phyloP scores from a whole-genome alignment of 2,113 vertebrate species.

The Dicaeum eximium region DNA sequence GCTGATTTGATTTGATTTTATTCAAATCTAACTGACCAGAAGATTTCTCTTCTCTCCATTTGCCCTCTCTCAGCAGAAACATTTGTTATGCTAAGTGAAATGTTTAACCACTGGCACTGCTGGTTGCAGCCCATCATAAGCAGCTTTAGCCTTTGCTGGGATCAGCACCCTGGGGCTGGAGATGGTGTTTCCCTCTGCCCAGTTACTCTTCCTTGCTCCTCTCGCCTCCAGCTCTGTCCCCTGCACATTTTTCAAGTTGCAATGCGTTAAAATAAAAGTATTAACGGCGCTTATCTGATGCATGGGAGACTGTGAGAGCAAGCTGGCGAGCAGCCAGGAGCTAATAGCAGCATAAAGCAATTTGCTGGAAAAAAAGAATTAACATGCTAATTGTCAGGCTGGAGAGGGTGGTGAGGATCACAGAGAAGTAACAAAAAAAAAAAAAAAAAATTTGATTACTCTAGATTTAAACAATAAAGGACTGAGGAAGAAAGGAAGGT shows the following conservation, averaged over 20 bases:
- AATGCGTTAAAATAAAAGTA: not conserved
- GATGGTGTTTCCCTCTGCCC: not conserved
- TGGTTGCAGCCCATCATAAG: not conserved
- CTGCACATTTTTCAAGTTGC: not conserved
- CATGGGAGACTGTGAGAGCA: not conserved
- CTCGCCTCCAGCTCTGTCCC: not conserved
- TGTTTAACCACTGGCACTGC: not conserved
- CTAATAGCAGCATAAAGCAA: constrained; percentile 61
- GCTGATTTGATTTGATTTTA: not conserved
- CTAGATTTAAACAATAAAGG: not conserved
- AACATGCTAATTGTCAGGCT: constrained; percentile 62
- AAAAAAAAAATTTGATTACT: not conserved
- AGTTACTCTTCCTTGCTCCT: not conserved
- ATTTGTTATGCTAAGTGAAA: not conserved
- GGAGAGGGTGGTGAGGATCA: constrained; percentile 26
- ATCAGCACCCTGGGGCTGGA: not conserved
- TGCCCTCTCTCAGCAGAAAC: not conserved
- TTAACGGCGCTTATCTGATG: not conserved
- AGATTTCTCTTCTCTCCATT: not conserved
- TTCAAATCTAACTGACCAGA: not conserved
- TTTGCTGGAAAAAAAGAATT: constrained; percentile 7
- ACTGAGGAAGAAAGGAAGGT: not conserved
- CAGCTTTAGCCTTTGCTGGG: not conserved
- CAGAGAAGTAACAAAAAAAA: not conserved
- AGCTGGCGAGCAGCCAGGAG: constrained; percentile 51